These are phyloP conservation scores for Gymnothorax reevesii DNA, from an alignment of 2,797 vertebrate species.

Conservation along the genomic window DNA sequence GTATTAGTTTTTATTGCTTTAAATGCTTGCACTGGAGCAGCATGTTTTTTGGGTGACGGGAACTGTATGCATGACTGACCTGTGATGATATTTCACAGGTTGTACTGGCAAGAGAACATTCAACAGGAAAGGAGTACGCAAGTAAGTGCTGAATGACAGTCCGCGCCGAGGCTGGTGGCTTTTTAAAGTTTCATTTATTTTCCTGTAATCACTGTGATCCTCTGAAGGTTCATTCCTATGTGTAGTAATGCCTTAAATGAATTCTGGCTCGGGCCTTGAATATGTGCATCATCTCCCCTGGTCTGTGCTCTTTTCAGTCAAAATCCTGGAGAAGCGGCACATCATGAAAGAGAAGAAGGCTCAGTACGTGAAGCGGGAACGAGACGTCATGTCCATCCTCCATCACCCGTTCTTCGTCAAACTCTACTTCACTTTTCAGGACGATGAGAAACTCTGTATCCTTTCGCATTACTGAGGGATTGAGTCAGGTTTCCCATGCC, in stretches of 20 bases:
- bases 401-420: conserved; percentile 99
- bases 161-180: neutral
- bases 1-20: neutral
- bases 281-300: conserved; percentile 30
- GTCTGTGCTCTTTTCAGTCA: conserved; percentile 74
- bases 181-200: conserved; percentile 18
- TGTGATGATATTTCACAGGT: conserved; percentile 73
- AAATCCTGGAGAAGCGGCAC: conserved; percentile 98
- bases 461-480: conserved; percentile 63
- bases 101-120: conserved; percentile 93
- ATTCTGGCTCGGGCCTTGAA: neutral
- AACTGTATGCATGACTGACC: neutral
- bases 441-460: conserved; percentile 99
- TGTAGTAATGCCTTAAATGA: neutral
- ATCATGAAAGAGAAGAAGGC: conserved; percentile 99
- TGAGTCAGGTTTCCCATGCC: neutral
- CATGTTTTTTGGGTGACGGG: neutral
- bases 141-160: conserved; percentile 76
- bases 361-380: conserved; percentile 95
- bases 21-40: neutral
- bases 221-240: too few species aligned
- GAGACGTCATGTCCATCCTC: conserved; percentile 95
- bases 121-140: conserved; percentile 94
- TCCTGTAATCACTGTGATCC: neutral
- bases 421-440: conserved; percentile 99